Conservation (phyloP, 2,797 vertebrate species). For the Cichlasoma orientale region DNA sequence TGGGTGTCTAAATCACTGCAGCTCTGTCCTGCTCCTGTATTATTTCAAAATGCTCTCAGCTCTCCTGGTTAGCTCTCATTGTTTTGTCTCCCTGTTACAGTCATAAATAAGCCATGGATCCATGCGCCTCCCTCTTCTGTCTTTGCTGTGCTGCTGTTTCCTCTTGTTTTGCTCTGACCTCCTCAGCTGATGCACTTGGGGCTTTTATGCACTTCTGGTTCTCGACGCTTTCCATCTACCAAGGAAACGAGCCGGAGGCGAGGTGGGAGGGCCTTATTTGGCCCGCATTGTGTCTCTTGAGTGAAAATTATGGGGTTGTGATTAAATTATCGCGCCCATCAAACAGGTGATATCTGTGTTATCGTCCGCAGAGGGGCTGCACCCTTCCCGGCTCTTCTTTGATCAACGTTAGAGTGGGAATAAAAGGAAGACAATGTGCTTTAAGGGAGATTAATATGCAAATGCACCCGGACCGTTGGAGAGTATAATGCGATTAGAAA, state of each 20-base stretch:
- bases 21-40: too few species aligned
- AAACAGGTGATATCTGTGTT: background rate
- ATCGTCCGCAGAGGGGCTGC: background rate
- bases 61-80: background rate
- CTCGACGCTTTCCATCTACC: conserved; percentile 20
- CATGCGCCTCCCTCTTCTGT: conserved; percentile 1
- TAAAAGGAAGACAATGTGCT: background rate
- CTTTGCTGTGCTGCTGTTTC: conserved; percentile 27
- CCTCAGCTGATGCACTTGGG: conserved; percentile 50
- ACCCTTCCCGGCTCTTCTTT: background rate
- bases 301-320: conserved; percentile 19
- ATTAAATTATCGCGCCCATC: conserved; percentile 39
- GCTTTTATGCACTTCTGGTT: conserved; percentile 60
- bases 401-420: background rate
- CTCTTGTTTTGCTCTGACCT: conserved; percentile 14
- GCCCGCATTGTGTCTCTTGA: conserved; percentile 15
- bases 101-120: background rate
- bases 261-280: background rate
- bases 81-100: background rate
- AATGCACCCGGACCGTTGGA: background rate
- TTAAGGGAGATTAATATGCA: background rate
- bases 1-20: background rate
- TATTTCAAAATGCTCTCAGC: background rate
- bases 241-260: conserved; percentile 43
- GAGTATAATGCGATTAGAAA: background rate